Percentiles rank a stretch among this genome's conserved stretches.
Conservation (phyloP, 64 coral and sea anemone species). For the Hydrozoanthus tunicans region DNA sequence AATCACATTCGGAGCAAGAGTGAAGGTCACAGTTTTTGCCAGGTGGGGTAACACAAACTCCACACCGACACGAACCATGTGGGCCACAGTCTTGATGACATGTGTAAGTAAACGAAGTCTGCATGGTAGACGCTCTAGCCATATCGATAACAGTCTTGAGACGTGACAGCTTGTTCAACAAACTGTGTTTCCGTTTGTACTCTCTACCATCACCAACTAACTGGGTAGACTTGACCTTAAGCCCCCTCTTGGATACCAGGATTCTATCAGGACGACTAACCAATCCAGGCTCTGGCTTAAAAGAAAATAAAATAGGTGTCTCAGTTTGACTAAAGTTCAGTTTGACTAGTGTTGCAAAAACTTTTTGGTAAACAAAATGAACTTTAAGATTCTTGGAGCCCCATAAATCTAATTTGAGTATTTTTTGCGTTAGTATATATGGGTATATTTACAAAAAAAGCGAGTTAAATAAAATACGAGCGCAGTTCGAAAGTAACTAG, state of each 20-base stretch:
- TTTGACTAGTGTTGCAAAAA: too few species aligned
- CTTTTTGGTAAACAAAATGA: too few species aligned
- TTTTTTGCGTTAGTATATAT: too few species aligned
- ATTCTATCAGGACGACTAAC: constrained; percentile 94
- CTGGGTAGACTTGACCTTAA: constrained; percentile 60
- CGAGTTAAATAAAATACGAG: too few species aligned
- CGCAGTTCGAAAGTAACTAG: too few species aligned
- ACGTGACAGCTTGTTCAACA: constrained; percentile 79
- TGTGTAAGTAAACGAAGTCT: constrained; percentile 50
- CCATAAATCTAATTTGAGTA: too few species aligned
- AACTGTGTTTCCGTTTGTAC: constrained; percentile 81
- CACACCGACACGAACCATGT: constrained; percentile 96
- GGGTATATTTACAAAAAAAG: too few species aligned
- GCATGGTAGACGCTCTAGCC: constrained; percentile 53
- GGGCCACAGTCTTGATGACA: constrained; percentile 96
- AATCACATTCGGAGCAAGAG: constrained; percentile 80
- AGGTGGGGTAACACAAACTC: constrained; percentile 85
- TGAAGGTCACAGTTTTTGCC: constrained; percentile 76
- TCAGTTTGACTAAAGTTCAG: too few species aligned
- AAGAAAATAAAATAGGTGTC: background rate
- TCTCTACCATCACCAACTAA: constrained; percentile 63
- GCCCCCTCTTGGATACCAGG: constrained; percentile 66
- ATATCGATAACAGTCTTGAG: constrained; percentile 60
- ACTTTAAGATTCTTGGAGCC: too few species aligned
- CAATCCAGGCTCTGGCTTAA: constrained; percentile 84